A percentile compares a stretch with the other conserved stretches of the same genome.
Evolutionary conservation across 2,888 invertebrate genomes (phyloP).

Genomic region (Lumbricus terrestris): DNA sequence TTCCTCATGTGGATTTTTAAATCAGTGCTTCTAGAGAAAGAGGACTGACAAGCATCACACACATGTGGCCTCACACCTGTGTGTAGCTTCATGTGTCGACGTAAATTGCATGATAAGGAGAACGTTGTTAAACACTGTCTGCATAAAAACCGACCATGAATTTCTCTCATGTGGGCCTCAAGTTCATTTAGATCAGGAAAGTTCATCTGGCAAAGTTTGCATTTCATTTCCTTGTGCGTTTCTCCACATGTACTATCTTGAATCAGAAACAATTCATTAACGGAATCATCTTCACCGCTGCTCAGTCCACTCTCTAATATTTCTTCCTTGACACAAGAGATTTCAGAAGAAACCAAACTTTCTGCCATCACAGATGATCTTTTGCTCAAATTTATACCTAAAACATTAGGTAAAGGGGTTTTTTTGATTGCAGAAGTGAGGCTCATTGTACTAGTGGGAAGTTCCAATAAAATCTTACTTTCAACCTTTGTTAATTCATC

Average conservation of each 20-base stretch:
- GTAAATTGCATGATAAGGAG: slow-evolving; percentile 37
- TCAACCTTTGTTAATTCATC: background rate
- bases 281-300: background rate
- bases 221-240: slow-evolving; percentile 14
- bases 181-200: slow-evolving; percentile 24
- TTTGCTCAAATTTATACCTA: slow-evolving; percentile 5
- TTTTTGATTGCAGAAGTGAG: background rate
- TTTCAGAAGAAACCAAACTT: background rate
- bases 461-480: background rate
- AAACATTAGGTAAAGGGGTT: background rate
- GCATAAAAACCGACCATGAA: slow-evolving; percentile 35
- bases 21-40: slow-evolving; percentile 36
- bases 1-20: slow-evolving; percentile 35
- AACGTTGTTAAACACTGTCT: slow-evolving; percentile 35
- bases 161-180: slow-evolving; percentile 28
- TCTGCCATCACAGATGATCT: background rate
- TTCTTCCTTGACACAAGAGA: background rate
- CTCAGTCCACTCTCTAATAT: background rate
- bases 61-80: slow-evolving; percentile 35
- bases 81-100: slow-evolving; percentile 38
- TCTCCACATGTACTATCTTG: background rate
- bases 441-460: background rate
- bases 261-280: background rate
- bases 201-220: slow-evolving; percentile 27
- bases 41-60: slow-evolving; percentile 31